Conservation (phyloP, 2,888 invertebrate genomes). For the Ophion slaviceki region DNA sequence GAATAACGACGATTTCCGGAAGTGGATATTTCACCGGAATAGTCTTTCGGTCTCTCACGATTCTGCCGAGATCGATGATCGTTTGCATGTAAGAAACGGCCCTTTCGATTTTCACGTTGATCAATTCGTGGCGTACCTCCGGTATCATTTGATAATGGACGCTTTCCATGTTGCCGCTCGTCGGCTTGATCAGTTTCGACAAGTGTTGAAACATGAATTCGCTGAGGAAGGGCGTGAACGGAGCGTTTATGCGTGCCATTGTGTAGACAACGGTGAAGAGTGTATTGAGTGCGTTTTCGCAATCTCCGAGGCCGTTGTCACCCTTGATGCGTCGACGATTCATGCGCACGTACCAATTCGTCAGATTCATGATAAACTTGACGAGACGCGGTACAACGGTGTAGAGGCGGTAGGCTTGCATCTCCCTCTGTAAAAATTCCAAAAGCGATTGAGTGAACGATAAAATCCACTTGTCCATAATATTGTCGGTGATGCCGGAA, state of each 20-base stretch:
- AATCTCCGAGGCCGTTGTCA: conserved; percentile 92
- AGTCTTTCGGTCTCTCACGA: conserved; percentile 96
- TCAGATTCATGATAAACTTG: conserved; percentile 98
- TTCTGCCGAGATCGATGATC: conserved; percentile 96
- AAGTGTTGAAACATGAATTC: conserved; percentile 97
- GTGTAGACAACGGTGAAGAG: conserved; percentile 94
- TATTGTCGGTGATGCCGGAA: conserved; percentile 85
- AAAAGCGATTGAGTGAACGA: conserved; percentile 98
- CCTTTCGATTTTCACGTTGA: conserved; percentile 93
- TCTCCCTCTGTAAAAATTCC: conserved; percentile 94
- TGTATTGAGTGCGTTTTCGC: conserved; percentile 93
- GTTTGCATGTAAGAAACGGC: conserved; percentile 97
- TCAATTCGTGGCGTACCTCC: conserved; percentile 88
- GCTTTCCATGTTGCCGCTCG: conserved; percentile 87
- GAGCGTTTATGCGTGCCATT: conserved; percentile 97
- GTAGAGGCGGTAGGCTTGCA: conserved; percentile 97
- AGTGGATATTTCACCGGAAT: conserved; percentile 98
- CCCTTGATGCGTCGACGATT: conserved; percentile 98
- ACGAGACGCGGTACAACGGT: conserved; percentile 97
- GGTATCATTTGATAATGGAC: conserved; percentile 97
- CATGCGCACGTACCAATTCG: conserved; percentile 99
- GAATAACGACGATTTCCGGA: conserved; percentile 97
- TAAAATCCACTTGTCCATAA: conserved; percentile 99
- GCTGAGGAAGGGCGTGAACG: conserved; percentile 98
- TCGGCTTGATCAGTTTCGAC: conserved; percentile 86